A percentile compares a stretch with the other conserved stretches of the same genome.
Conservation (phyloP, 2,797 vertebrate genomes). For the Triplophysa yarkandensis region DNA sequence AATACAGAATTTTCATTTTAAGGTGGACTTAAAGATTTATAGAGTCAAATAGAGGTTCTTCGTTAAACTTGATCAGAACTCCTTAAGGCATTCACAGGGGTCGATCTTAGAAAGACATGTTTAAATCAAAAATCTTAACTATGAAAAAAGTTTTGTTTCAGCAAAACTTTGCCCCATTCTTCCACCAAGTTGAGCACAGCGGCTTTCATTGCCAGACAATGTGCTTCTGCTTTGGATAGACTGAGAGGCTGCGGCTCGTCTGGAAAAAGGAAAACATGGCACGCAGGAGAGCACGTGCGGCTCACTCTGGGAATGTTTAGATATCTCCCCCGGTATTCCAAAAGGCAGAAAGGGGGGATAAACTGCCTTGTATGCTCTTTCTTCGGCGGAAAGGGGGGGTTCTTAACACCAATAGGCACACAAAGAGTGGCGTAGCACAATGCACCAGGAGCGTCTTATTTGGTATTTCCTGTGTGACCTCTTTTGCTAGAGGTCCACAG, state of each 20-base stretch:
- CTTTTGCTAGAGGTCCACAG: conserved; percentile 77
- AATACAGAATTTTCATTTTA: no score
- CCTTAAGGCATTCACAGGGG: no score
- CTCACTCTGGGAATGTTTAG: conserved; percentile 88
- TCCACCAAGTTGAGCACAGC: conserved; percentile 46
- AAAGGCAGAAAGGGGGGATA: conserved; percentile 78
- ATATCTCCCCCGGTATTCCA: conserved; percentile 82
- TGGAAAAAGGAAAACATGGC: conserved; percentile 70
- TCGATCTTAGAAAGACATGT: conserved; percentile 15
- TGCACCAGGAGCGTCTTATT: conserved; percentile 82
- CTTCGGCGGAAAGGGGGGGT: conserved; percentile 62
- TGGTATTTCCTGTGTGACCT: conserved; percentile 83
- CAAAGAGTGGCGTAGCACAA: conserved; percentile 76
- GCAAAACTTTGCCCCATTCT: conserved; percentile 3
- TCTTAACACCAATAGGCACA: conserved; percentile 53
- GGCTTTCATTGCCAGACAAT: conserved; percentile 60
- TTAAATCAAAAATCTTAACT: conserved; percentile 19
- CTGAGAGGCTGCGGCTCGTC: conserved; percentile 52
- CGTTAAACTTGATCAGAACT: neutral
- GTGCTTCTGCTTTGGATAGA: conserved; percentile 64
- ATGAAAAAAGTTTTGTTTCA: conserved; percentile 14
- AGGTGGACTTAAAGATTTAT: no score
- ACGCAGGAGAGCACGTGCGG: conserved; percentile 88
- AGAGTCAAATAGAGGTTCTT: neutral
- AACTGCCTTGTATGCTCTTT: conserved; percentile 72